Base-by-base conservation (phyloP, 1,140 invertebrate genomes). In the Tetraneura akinire region DNA sequence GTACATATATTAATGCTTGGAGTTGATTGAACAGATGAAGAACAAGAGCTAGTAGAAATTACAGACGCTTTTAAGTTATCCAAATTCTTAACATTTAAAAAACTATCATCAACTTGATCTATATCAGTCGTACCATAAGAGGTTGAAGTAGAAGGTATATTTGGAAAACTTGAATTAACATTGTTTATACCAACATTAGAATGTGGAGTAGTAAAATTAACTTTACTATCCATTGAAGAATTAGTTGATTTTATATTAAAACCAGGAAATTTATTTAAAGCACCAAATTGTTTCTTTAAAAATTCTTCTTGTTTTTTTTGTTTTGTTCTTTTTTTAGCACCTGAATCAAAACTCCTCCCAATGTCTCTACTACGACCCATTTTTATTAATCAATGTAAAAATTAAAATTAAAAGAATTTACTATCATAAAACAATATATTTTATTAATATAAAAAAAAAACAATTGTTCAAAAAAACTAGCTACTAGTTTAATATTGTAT, bases 261-360 rank as follows among this genome's bases (percentile, higher is more conserved):
- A 11, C 53, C n/a, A 1, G 53, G n/a, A 55, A 55, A 55, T 10
- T 55, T 55, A 11, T 55, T 55, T 55, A 55, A 55, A 55, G 53
- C 53, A n/a, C 21, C 21, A 55, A 18, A 55, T 23, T 55, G 53
- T 55, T 55, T 55, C 53, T 55, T 55, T 21, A 55, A 55, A 55
- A 55, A 55, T 55, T 55, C 53, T 55, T 55, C 53, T 55, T 55
- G 53, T 55, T 10, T 55, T 55, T 55, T 23, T 55, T 55, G 51
- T 53, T 53, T 53, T 53, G 18, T 9, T 53, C 51, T 55, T 23
- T 55, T 55, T 55, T 55, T 14, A 55, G 53, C 9, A 55, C 21
- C 53, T 55, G n/a, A 55, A 55, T 55, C 53, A 55, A 23, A 55
- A 55, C 9, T 55, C 9, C 21, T 55, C 53, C 53, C 10, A 3